phyloP scores from a whole-genome alignment of 2,888 invertebrate species.

The Yponomeuta plumbellus region DNA sequence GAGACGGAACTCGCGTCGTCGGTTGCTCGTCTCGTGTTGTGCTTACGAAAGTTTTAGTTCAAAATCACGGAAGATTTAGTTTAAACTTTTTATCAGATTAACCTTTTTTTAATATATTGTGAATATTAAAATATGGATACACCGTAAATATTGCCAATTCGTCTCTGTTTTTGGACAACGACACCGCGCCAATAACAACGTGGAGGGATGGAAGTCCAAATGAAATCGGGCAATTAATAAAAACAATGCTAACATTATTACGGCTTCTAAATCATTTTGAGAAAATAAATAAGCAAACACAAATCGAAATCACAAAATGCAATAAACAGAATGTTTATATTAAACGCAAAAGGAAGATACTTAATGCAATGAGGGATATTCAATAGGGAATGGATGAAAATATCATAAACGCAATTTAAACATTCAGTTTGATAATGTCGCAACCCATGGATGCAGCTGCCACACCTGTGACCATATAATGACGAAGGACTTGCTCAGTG shows the following conservation, averaged over 20 bases:
- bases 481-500: too few species aligned
- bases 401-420: too few species aligned
- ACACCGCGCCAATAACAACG: slow-evolving; percentile 17
- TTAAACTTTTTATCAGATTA: too few species aligned
- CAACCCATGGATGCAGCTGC: too few species aligned
- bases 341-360: slow-evolving; percentile 14
- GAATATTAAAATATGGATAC: slow-evolving; percentile 12
- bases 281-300: slow-evolving; percentile 16
- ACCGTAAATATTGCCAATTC: slow-evolving; percentile 16
- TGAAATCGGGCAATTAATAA: slow-evolving; percentile 16
- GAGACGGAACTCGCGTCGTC: too few species aligned
- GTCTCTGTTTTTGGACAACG: slow-evolving; percentile 16
- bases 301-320: slow-evolving; percentile 14
- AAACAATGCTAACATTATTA: slow-evolving; percentile 17
- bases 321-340: slow-evolving; percentile 14
- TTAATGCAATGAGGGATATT: slow-evolving; percentile 15
- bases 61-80: too few species aligned
- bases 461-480: too few species aligned
- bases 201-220: slow-evolving; percentile 18
- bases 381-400: too few species aligned
- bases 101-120: slow-evolving; percentile 16
- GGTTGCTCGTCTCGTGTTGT: too few species aligned
- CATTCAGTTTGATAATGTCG: too few species aligned
- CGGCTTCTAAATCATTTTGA: slow-evolving; percentile 17
- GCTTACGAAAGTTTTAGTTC: too few species aligned